Conservation (phyloP, 92 coral and sea anemone genomes). For the Epizoanthus fatuus region DNA sequence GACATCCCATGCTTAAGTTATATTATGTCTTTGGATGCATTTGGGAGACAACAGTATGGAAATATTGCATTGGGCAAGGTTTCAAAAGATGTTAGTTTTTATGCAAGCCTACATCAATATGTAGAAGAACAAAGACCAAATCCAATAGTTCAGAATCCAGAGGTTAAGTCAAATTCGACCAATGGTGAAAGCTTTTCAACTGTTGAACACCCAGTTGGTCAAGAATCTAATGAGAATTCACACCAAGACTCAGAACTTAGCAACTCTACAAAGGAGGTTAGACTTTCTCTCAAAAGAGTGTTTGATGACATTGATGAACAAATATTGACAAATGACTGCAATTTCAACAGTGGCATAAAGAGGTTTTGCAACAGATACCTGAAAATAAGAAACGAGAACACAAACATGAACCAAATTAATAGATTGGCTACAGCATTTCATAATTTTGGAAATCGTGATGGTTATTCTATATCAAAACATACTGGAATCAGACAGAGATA, state of each 20-base stretch:
- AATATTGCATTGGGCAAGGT: neutral
- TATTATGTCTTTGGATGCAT: neutral
- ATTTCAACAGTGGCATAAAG: slow-evolving; percentile 11
- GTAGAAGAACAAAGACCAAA: neutral
- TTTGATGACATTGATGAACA: neutral
- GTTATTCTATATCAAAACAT: neutral
- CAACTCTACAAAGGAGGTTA: too few species aligned
- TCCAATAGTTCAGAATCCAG: too few species aligned
- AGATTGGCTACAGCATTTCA: slow-evolving; percentile 15
- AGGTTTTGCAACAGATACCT: slow-evolving; percentile 28
- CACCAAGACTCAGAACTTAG: too few species aligned
- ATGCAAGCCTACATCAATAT: slow-evolving; percentile 1
- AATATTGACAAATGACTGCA: neutral
- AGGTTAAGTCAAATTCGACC: too few species aligned
- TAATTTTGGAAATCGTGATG: neutral
- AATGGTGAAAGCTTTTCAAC: too few species aligned
- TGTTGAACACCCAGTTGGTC: too few species aligned
- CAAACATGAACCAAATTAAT: neutral
- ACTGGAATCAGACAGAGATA: neutral
- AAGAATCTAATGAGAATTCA: too few species aligned
- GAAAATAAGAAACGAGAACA: neutral
- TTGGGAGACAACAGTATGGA: neutral
- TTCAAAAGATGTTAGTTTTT: slow-evolving; percentile 6
- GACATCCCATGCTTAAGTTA: neutral
- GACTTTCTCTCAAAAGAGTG: neutral